Conservation (phyloP, 2,888 invertebrate species). For the Erebia ligea region DNA sequence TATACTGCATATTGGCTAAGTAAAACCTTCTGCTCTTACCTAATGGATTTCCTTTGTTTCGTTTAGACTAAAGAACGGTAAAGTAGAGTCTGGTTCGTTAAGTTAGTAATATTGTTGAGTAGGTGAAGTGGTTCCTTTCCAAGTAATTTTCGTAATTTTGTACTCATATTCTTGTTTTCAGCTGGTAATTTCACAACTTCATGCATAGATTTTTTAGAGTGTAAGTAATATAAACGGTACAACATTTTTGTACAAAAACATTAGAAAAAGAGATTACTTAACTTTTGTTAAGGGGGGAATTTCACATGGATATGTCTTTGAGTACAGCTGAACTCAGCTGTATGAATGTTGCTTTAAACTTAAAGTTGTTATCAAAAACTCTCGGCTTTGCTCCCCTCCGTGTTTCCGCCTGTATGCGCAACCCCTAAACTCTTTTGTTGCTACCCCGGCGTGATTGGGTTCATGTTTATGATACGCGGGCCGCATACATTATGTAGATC, state of each 20-base stretch:
- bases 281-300: too few relatives aligned
- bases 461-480: conserved; percentile 21
- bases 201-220: too few relatives aligned
- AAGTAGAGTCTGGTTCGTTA: neutral
- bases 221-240: too few relatives aligned
- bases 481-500: conserved; percentile 36
- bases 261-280: too few relatives aligned
- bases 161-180: neutral
- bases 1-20: conserved; percentile 24
- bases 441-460: conserved; percentile 21
- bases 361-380: too few relatives aligned
- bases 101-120: conserved; percentile 15
- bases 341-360: too few relatives aligned
- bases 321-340: too few relatives aligned
- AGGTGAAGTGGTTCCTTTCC: neutral
- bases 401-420: too few relatives aligned
- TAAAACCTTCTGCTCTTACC: conserved; percentile 18
- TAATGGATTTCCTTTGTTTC: conserved; percentile 26
- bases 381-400: too few relatives aligned
- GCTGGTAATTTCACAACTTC: neutral
- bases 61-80: conserved; percentile 4
- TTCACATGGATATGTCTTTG: too few relatives aligned
- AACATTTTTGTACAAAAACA: too few relatives aligned
- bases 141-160: neutral
- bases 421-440: conserved; percentile 9